phyloP scores from a whole-genome alignment of 1,140 invertebrate genomes.

The Ruditapes philippinarum region DNA sequence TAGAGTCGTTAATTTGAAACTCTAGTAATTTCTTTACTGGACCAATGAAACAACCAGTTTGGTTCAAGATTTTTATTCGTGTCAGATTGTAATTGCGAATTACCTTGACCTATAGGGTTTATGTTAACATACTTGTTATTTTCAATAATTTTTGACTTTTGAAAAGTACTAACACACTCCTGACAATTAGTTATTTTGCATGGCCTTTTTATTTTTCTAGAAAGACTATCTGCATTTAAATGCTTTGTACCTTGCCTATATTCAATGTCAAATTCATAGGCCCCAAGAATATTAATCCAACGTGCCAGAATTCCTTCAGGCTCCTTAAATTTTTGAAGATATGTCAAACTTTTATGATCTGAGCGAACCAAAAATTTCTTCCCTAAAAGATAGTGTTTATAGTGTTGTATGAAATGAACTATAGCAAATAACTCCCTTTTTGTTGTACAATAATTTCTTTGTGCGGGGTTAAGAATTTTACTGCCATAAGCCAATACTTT shows the following conservation, averaged over 20 bases:
- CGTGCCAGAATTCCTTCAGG: slow-evolving; percentile 56
- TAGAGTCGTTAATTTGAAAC: slow-evolving; percentile 27
- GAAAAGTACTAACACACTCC: neutral
- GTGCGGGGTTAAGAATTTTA: slow-evolving; percentile 3
- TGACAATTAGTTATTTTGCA: slow-evolving; percentile 39
- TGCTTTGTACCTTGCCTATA: slow-evolving; percentile 58
- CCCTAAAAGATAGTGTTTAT: slow-evolving; percentile 37
- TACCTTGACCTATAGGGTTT: neutral
- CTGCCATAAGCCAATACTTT: slow-evolving; percentile 36
- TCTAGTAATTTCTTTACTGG: slow-evolving; percentile 13
- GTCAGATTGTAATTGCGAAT: neutral
- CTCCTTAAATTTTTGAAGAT: slow-evolving; percentile 53
- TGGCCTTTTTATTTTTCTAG: slow-evolving; percentile 17
- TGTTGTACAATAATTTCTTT: slow-evolving; percentile 3
- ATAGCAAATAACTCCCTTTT: slow-evolving; percentile 12
- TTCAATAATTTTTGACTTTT: neutral
- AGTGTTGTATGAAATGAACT: slow-evolving; percentile 3
- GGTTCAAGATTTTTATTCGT: neutral
- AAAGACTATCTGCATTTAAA: slow-evolving; percentile 52
- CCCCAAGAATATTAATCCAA: slow-evolving; percentile 58
- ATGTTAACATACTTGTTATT: neutral
- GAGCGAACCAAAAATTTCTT: slow-evolving; percentile 23
- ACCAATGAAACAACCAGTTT: slow-evolving; percentile 54
- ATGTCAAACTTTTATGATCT: slow-evolving; percentile 48
- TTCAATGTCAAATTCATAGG: slow-evolving; percentile 61